Base-by-base conservation (phyloP, 2,888 invertebrate genomes). In the Steinernema hermaphroditum region DNA sequence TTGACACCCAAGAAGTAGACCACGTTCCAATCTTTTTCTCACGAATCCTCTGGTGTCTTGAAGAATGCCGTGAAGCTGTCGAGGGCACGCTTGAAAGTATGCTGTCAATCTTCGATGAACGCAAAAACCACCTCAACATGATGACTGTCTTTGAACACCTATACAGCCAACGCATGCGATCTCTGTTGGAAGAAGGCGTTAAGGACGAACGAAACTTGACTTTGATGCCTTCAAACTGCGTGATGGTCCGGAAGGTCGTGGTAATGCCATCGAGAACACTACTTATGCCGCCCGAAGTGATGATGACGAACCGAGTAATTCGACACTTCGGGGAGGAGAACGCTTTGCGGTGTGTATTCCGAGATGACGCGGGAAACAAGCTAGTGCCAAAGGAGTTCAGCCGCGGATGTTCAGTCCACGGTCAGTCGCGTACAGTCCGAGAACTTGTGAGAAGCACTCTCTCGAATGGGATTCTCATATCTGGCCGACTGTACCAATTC, bases 261-360 rank as follows among this genome's bases (percentile, higher is more conserved):
- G 79, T 82, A 34, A 80, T 77, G 46, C 82, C 82, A 0, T 71
- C 75, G 16, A 77, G 81, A 34, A 70, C 68, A 0, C 57, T 82
- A 0, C 71, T 82, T 9, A 78, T 81, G 79, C 74, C 81, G 46
- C 81, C 82, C 2, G 84, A 84, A 73, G 82, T 83, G n/a, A 82
- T 85, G 83, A 82, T 84, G 83, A 74, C 78, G n/a, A 84, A 84
- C 74, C 77, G 85, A 46, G 80, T 83, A 2, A 77, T 85, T 41
- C 73, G 85, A 14, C 44, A 79, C 27, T 83, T 82, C 54, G 83
- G 83, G 8, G 77, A 80, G 9, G 83, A 85, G 19, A 73, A 79
- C 70, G 83, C 84, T 0, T 70, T 85, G 22, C 57, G 81, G 32
- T 78, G 79, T 68, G 76, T 78, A 0, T 83, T 81, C 72, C 74